phyloP scores from a whole-genome alignment of 2,888 invertebrate genomes.

The Ophioninae sp. region DNA sequence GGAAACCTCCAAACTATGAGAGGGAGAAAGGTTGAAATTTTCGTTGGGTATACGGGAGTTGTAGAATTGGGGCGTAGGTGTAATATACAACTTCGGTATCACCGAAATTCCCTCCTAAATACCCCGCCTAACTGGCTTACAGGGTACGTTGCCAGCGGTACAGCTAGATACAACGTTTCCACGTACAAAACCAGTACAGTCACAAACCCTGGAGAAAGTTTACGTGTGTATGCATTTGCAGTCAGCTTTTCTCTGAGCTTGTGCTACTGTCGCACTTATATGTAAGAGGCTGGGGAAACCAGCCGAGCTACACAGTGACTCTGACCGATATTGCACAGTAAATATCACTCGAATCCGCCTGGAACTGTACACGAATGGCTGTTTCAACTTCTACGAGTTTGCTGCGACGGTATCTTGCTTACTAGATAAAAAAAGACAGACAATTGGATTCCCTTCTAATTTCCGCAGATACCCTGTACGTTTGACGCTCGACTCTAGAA shows the following conservation, averaged over 20 bases:
- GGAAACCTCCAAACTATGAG: slow-evolving; percentile 42
- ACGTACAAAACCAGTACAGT: slow-evolving; percentile 37
- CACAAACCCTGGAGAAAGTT: slow-evolving; percentile 46
- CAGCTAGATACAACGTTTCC: slow-evolving; percentile 46
- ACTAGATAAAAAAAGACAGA: slow-evolving; percentile 6
- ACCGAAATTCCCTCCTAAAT: slow-evolving; percentile 78
- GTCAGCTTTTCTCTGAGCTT: slow-evolving; percentile 57
- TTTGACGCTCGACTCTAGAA: background rate
- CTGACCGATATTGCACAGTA: slow-evolving; percentile 74
- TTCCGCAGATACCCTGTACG: background rate
- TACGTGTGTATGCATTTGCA: slow-evolving; percentile 48
- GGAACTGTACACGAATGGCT: slow-evolving; percentile 59
- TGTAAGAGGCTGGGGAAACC: slow-evolving; percentile 69
- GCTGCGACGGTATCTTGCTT: slow-evolving; percentile 29
- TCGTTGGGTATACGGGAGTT: slow-evolving; percentile 60
- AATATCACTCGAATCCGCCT: slow-evolving; percentile 75
- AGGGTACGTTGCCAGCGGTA: slow-evolving; percentile 64
- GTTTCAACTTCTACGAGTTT: slow-evolving; percentile 41
- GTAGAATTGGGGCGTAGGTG: slow-evolving; percentile 68
- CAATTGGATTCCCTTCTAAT: slow-evolving; percentile 19
- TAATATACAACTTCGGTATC: slow-evolving; percentile 79
- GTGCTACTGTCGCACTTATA: slow-evolving; percentile 51
- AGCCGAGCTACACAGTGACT: slow-evolving; percentile 63
- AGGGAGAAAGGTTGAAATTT: slow-evolving; percentile 60
- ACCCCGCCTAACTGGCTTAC: slow-evolving; percentile 79